A percentile compares a stretch with the other conserved stretches of the same genome.
Evolutionary conservation across 2,888 invertebrate genomes (phyloP).

Genomic region (Zhuqinia jingwanae): DNA sequence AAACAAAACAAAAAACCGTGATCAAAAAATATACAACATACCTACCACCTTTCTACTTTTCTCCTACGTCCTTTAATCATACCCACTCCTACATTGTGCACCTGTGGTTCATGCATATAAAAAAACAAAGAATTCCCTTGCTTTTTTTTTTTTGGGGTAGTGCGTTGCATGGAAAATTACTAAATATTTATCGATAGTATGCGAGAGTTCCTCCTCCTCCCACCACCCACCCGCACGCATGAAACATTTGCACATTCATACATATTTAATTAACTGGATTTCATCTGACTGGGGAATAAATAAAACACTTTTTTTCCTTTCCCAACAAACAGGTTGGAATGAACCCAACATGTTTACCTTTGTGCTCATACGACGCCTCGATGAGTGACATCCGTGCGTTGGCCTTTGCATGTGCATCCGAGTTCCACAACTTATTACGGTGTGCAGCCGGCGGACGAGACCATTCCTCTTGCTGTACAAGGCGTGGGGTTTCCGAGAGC

Average conservation of each 20-base stretch:
- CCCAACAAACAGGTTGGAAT: conserved; percentile 82
- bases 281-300: conserved; percentile 18
- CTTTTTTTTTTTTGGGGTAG: no score
- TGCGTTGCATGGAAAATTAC: neutral
- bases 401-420: conserved; percentile 88
- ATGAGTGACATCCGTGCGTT: conserved; percentile 89
- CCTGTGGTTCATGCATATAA: no score
- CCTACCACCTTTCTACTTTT: no score
- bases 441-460: conserved; percentile 82
- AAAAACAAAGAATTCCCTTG: no score
- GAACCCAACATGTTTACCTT: conserved; percentile 87
- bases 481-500: conserved; percentile 86
- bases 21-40: no score
- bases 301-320: conserved; percentile 4
- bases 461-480: conserved; percentile 80
- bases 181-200: neutral
- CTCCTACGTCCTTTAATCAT: no score
- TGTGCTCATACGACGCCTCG: conserved; percentile 91
- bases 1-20: neutral
- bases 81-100: no score
- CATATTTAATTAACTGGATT: conserved; percentile 3
- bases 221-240: neutral
- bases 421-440: conserved; percentile 87
- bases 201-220: neutral
- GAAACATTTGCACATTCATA: conserved; percentile 1